Percentiles rank a stretch among this genome's conserved stretches.
Evolutionary conservation across 2,888 invertebrate genomes (phyloP).

Genomic region (Stenichneumon culpator): DNA sequence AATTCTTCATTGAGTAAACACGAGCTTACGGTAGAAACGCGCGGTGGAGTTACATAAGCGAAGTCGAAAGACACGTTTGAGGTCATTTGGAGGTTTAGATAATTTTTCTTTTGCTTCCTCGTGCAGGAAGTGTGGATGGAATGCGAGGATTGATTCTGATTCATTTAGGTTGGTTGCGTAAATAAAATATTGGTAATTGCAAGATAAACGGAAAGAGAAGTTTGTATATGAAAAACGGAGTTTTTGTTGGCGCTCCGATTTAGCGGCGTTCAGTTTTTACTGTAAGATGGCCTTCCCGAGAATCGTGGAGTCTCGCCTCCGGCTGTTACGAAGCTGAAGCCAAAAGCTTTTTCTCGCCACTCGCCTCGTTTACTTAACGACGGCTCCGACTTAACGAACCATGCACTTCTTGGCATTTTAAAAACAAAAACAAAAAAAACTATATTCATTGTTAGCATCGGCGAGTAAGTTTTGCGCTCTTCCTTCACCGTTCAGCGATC

Average conservation of each 20-base stretch:
- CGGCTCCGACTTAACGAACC: slow-evolving; percentile 53
- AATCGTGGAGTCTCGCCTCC: background rate
- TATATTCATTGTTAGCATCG: slow-evolving; percentile 48
- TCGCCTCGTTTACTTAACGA: background rate
- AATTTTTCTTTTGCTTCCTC: no score
- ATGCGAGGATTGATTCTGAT: no score
- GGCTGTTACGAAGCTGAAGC: background rate
- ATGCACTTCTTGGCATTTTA: slow-evolving; percentile 41
- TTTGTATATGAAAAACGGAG: no score
- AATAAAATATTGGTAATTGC: no score
- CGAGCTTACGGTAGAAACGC: background rate
- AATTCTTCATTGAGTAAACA: background rate
- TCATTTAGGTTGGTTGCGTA: no score
- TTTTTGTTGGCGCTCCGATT: no score
- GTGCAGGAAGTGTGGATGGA: no score
- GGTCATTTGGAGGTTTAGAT: background rate
- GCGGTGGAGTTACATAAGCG: background rate
- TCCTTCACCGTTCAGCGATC: slow-evolving; percentile 54
- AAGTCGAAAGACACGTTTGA: background rate
- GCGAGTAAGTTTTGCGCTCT: slow-evolving; percentile 9
- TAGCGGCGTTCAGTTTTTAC: background rate
- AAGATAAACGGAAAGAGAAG: no score
- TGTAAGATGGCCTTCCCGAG: background rate
- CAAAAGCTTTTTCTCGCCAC: slow-evolving; percentile 1
- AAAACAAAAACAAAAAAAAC: slow-evolving; percentile 20